These are phyloP conservation scores for Verasper variegatus DNA, from an alignment of 2,113 vertebrate genomes.

Conservation along the genomic window DNA sequence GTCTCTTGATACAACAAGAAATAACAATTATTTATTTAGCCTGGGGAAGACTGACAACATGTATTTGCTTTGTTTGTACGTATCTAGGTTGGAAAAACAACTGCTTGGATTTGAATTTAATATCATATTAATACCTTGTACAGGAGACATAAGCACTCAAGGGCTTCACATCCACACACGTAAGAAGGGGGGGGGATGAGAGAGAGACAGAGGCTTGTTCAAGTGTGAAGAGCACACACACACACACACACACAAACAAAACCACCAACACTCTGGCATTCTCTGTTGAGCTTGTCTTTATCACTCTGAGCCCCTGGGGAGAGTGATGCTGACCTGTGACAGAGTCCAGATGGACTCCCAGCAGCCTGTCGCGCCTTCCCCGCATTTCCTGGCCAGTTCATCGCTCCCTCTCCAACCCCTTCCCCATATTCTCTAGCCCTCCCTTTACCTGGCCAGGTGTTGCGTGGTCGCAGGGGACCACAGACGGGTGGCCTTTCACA, in stretches of 20 bases:
- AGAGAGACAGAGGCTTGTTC: neutral
- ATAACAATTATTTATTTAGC: neutral
- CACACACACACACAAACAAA: neutral
- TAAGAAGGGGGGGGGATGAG: neutral
- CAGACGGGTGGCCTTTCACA: constrained; percentile 35
- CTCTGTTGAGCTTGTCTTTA: constrained; percentile 52
- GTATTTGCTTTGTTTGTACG: neutral
- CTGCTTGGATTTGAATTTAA: constrained; percentile 41
- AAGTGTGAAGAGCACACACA: constrained; percentile 13
- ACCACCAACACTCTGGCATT: constrained; percentile 24
- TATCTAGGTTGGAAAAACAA: constrained; percentile 6
- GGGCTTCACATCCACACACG: constrained; percentile 27
- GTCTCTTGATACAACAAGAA: neutral
- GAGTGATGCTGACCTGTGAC: constrained; percentile 67
- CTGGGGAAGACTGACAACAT: neutral
- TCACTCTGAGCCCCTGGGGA: constrained; percentile 49
- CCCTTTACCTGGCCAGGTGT: constrained; percentile 65
- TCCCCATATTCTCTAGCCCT: constrained; percentile 10
- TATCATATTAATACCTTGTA: constrained; percentile 24
- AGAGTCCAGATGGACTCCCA: constrained; percentile 69
- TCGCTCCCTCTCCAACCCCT: constrained; percentile 35
- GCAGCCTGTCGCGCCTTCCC: constrained; percentile 56
- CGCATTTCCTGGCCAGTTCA: constrained; percentile 32
- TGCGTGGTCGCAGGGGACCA: constrained; percentile 25
- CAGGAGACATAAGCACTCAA: constrained; percentile 14